Evolutionary conservation across 2,113 vertebrate species (phyloP), one percentile per base, ranked within the genome.

Genomic region (Lota lota): DNA sequence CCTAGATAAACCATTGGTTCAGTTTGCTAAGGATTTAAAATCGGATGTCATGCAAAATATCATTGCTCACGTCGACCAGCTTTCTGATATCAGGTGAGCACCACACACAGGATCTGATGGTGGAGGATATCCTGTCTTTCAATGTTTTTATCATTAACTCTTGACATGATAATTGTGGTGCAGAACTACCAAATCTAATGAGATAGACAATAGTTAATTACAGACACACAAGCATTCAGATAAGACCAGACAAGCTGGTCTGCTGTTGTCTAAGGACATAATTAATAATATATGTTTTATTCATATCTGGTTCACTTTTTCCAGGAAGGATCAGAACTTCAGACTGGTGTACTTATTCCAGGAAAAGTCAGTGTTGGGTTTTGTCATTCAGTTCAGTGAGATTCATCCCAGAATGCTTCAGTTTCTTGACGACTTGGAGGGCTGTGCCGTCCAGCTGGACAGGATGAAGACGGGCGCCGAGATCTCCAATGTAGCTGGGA

Each of bases 401-500:
- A 14, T 75, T 8, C 5, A 20, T 22, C 7, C 60, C 73, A 76
- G 75, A 33, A 85, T 87, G 77, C 19, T 72, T 12, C 19, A 73
- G 68, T 87, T 79, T 60, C 73, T 87, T 51, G 68, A 56, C 8
- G 57, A 78, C 22, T 61, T 87, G 57, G 83, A 87, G 24, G 65
- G 71, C 19, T 54, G 18, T 50, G 85, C 85, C 59, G 69, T 65
- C 17, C 67, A 83, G 61, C 67, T 87, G 62, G 77, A 87, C 66
- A 77, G 22, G 7, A 85, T 87, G 85, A 81, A 77, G 65, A 66
- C 18, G 19, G 81, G 81, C 2, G 72, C 81, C 3, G 62, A 63
- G 54, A 82, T 86, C 62, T 86, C 79, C 50, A 69, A 61, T 63
- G 79, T 86, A 28, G 73, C 68, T 60, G 81, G 84, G 4, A 82